Base-by-base conservation (phyloP, 2,113 vertebrate species). In the Nannospalax galili region DNA sequence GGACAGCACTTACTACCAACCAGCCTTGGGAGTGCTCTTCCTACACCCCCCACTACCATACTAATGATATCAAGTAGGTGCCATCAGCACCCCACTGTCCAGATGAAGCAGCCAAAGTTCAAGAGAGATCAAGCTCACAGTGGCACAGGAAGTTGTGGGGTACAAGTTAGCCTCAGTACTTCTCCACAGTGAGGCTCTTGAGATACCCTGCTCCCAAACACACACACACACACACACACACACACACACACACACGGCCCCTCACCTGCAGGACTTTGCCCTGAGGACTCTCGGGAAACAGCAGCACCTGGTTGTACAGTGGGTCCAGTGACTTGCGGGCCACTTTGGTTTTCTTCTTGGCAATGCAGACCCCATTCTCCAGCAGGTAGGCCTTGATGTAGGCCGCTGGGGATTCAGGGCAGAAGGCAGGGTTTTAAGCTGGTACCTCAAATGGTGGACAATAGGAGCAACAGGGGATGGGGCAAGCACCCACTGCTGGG, bases 321-420 rank as follows among this genome's bases (percentile, higher is more conserved):
- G 99, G 99, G 96, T 99, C 99, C 98, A 99, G 98, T 0, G 99
- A 99, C 98, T 99, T 99, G 94, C 99, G 99, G 94, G 99, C 99
- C 1, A 99, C 99, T 98, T 99, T 99, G 95, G 99, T 99, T 98
- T 99, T 99, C 98, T 99, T 99, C 97, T 99, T 99, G 52, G 99
- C 99, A 95, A 99, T 98, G 95, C 99, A 99, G 91, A 98, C 84
- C 0, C 99, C 99, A 3, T 99, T 99, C 98, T 99, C 99, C 89
- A 99, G 98, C 93, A 99, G 98, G 97, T 99, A 99, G 92, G 99
- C 99, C 97, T 99, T 99, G 97, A 99, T 99, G 97, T 99, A 99
- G 97, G 99, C 99, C 95, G 99, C 99, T 99, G 97, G 56, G 93
- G 97, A 98, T 65, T 96, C 67, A 90, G 81, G 77, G 40, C 96